Evolutionary conservation across 2,113 vertebrate species (phyloP), one percentile per base, ranked within the genome.

Genomic region (Macquaria australasica): DNA sequence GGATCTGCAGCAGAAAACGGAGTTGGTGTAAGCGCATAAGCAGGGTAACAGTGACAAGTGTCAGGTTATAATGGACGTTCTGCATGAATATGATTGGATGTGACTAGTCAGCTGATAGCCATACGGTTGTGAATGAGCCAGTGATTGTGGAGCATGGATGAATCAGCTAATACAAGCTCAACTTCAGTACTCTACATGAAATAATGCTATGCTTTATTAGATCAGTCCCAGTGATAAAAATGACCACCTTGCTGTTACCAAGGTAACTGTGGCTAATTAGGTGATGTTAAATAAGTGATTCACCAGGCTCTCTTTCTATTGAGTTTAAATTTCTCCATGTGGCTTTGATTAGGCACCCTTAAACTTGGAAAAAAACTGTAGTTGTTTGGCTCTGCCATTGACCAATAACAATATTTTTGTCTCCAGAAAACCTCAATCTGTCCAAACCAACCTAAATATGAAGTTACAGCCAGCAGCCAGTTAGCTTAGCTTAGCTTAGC

Each of bases 331-430:
- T 28, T 28, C 14, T 28, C 15, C 43, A 48, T 20, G 66, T 14
- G 9, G 66, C 45, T 77, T 77, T 77, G 21, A 68, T 41, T 76
- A 2, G 0, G 51, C 51, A 69, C 43, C 56, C 71, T 77, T 15
- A 70, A 69, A 39, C 20, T 60, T 48, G 34, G 28, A 62, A 34
- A 62, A 34, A 64, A 64, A 10, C 18, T 63, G 60, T 37, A 37
- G 39, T 67, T 15, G 37, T 41, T 66, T 14, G 9, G 4, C 18
- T 63, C 34, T 15, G 20, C 9, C 63, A 41, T 41, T 23, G 37
- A 41, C 20, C n/a, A n/a, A n/a, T 37, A 41, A 2, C 25, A 11
- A 43, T 12, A 67, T 15, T 23, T 41, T 1, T 23, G 4, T 20
- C 63, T 6, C 34, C 37, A 23, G 10, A 66, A 66, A 67, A 23